A percentile compares a stretch with the other conserved stretches of the same genome.
These are phyloP conservation scores for Geophilus truncorum DNA, from an alignment of 2,888 invertebrate species.

Conservation along the genomic window DNA sequence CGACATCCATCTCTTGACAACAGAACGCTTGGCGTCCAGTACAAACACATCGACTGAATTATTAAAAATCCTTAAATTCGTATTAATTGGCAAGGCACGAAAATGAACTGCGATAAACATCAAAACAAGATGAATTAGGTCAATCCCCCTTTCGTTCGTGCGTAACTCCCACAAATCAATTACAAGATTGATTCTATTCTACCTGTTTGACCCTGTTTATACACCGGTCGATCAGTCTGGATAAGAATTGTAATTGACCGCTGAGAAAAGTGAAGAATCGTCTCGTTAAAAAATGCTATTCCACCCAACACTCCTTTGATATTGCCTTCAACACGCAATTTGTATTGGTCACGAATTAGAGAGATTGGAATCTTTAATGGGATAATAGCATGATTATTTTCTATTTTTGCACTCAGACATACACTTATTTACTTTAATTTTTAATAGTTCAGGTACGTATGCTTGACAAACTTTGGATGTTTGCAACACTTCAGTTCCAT, in stretches of 20 bases:
- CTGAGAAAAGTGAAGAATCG: slow-evolving; percentile 73
- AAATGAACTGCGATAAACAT: slow-evolving; percentile 63
- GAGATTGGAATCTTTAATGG: slow-evolving; percentile 67
- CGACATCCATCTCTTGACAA: slow-evolving; percentile 89
- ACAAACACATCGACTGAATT: slow-evolving; percentile 88
- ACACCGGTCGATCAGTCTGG: slow-evolving; percentile 89
- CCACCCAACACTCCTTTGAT: slow-evolving; percentile 75
- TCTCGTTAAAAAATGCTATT: slow-evolving; percentile 83
- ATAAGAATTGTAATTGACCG: slow-evolving; percentile 93
- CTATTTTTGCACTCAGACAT: neutral
- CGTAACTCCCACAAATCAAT: neutral
- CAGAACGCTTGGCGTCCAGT: slow-evolving; percentile 78
- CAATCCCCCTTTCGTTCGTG: neutral
- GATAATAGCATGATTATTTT: neutral
- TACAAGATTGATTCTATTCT: slow-evolving; percentile 39
- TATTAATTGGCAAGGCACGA: slow-evolving; percentile 86
- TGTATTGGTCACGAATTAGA: slow-evolving; percentile 75
- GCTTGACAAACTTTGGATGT: slow-evolving; percentile 75
- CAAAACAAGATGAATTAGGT: neutral
- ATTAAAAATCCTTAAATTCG: slow-evolving; percentile 83
- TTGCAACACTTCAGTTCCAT: slow-evolving; percentile 82
- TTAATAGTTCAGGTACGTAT: slow-evolving; percentile 80
- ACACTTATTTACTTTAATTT: slow-evolving; percentile 65
- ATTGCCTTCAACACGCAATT: slow-evolving; percentile 73
- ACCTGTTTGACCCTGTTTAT: slow-evolving; percentile 85